phyloP scores from a whole-genome alignment of 2,888 invertebrate genomes.

The Choreutis nemorana region DNA sequence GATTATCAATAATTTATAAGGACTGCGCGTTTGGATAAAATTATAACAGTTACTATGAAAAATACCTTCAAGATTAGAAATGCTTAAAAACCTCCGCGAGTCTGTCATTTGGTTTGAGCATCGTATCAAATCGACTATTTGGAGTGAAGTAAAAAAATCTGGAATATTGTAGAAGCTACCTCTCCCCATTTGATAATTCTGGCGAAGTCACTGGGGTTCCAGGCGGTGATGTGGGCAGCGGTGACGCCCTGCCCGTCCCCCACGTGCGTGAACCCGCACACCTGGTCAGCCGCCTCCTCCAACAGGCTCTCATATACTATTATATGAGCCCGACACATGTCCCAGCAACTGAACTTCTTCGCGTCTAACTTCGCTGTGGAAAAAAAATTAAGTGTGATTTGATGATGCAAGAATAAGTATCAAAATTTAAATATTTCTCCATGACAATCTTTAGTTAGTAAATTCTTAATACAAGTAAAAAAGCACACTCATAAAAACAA shows the following conservation, averaged over 20 bases:
- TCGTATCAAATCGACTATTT: too few species aligned
- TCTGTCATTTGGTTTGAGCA: too few species aligned
- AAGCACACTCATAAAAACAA: too few species aligned
- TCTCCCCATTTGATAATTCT: conserved; percentile 78
- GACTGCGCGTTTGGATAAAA: too few species aligned
- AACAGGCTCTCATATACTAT: conserved; percentile 78
- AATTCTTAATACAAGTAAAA: too few species aligned
- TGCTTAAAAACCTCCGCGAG: too few species aligned
- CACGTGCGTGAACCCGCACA: conserved; percentile 77
- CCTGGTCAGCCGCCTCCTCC: conserved; percentile 79
- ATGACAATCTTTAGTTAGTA: too few species aligned
- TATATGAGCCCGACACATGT: conserved; percentile 75
- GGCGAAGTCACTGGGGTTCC: conserved; percentile 77
- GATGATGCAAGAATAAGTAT: not conserved
- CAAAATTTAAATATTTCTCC: not conserved
- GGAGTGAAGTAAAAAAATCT: too few species aligned
- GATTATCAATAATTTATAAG: not conserved
- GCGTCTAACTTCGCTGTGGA: conserved; percentile 73
- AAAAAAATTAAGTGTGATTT: not conserved
- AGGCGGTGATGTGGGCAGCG: conserved; percentile 72
- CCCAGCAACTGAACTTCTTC: conserved; percentile 69
- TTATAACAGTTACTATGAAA: too few species aligned
- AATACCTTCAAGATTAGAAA: too few species aligned
- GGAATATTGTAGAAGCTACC: too few species aligned
- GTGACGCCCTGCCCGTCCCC: conserved; percentile 71